These are phyloP conservation scores for Tangara arthus DNA, from an alignment of 2,797 vertebrate genomes.

Conservation along the genomic window DNA sequence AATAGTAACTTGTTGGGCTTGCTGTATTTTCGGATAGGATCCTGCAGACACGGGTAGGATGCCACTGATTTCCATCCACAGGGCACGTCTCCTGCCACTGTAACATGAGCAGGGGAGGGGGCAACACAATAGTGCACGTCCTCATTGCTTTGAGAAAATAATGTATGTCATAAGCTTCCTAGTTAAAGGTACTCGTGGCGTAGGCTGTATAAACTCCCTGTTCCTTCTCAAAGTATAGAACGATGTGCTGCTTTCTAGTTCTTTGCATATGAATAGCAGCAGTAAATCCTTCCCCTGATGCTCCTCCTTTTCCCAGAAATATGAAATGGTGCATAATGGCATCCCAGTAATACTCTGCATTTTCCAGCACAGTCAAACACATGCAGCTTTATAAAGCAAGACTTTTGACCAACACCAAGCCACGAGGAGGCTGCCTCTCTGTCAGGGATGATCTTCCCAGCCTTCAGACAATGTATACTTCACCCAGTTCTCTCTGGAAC, in stretches of 20 bases:
- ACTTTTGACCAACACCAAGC: rapidly evolving
- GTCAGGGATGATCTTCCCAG: neutral
- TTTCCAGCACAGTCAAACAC: neutral
- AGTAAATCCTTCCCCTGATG: neutral
- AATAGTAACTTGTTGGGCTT: neutral
- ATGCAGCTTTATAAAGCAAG: neutral
- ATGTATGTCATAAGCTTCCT: neutral
- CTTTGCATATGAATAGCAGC: neutral
- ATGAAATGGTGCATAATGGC: neutral
- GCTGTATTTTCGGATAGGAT: neutral
- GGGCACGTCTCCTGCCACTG: neutral
- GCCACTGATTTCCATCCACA: neutral
- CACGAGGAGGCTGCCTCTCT: neutral
- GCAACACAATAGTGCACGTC: neutral
- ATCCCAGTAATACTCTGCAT: neutral
- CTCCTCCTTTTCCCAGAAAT: neutral
- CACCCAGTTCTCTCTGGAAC: neutral
- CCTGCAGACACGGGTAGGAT: rapidly evolving
- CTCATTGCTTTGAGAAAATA: neutral
- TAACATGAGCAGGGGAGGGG: neutral
- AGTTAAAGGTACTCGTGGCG: neutral
- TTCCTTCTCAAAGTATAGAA: neutral
- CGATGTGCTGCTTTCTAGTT: neutral
- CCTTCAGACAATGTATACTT: neutral
- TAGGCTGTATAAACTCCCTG: neutral